A percentile compares a stretch with the other conserved stretches of the same genome.
phyloP scores from a whole-genome alignment of 2,888 invertebrate species.

The Tipula confusa region DNA sequence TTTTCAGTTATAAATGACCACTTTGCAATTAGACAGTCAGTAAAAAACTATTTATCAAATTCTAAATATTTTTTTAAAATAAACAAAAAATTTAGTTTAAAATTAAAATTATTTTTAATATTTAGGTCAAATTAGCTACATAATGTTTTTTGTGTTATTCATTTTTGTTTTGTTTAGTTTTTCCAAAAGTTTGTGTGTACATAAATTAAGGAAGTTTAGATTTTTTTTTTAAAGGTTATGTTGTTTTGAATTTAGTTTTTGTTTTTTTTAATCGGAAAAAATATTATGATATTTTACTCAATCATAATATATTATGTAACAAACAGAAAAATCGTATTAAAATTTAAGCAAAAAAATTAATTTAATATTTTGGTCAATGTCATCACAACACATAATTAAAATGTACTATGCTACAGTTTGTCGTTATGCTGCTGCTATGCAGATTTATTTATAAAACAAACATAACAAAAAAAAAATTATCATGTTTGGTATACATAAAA shows the following conservation, averaged over 20 bases:
- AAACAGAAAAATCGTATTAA: background rate
- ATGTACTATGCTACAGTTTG: background rate
- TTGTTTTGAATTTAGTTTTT: too few relatives aligned
- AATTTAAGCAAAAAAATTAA: background rate
- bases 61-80: background rate
- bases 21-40: constrained; percentile 8
- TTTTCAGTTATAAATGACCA: constrained; percentile 20
- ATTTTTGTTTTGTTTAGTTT: background rate
- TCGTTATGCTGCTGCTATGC: background rate
- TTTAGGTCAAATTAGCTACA: background rate
- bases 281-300: background rate
- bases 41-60: background rate
- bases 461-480: too few relatives aligned
- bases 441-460: background rate
- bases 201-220: background rate
- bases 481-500: background rate
- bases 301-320: background rate
- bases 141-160: background rate
- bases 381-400: background rate
- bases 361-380: background rate
- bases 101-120: background rate
- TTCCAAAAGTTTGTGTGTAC: background rate
- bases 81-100: background rate
- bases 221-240: constrained; percentile 13
- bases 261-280: background rate